Conservation (phyloP, 2,888 invertebrate genomes). For the Tetanocera ferruginea region DNA sequence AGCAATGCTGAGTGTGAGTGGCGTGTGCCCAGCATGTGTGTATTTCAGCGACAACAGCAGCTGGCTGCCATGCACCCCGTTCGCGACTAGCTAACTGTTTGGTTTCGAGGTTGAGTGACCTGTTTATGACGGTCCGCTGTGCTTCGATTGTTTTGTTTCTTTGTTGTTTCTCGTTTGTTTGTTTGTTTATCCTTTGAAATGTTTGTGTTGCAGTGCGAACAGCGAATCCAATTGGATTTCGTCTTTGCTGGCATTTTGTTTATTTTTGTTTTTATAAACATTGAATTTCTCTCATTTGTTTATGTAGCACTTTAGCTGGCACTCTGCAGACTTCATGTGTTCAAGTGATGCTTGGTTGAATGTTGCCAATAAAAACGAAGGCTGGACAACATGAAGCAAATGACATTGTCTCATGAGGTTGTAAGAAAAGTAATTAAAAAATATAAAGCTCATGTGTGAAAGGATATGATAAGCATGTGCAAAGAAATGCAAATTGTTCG, state of each 20-base stretch:
- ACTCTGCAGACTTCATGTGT: not conserved
- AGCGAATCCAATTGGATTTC: slow-evolving; percentile 49
- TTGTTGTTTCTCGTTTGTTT: not conserved
- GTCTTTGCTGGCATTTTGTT: not conserved
- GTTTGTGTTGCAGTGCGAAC: slow-evolving; percentile 42
- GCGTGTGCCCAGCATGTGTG: too few relatives aligned
- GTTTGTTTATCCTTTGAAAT: slow-evolving; percentile 3
- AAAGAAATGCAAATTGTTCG: too few relatives aligned
- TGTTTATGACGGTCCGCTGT: not conserved
- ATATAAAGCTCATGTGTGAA: too few relatives aligned
- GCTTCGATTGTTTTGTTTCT: not conserved
- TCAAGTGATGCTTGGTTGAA: not conserved
- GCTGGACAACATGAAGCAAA: too few relatives aligned
- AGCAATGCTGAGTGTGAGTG: too few relatives aligned
- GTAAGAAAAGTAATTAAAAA: too few relatives aligned
- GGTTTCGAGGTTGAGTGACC: slow-evolving; percentile 2
- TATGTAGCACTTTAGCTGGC: not conserved
- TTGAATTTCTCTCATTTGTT: not conserved
- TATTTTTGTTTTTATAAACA: not conserved
- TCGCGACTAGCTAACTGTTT: not conserved
- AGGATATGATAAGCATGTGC: too few relatives aligned
- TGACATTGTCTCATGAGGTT: too few relatives aligned
- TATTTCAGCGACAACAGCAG: not conserved
- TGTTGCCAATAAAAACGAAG: not conserved
- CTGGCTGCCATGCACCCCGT: not conserved